These are phyloP conservation scores for Pontoporia blainvillei DNA, from an alignment of 2,113 vertebrate species.

Conservation along the genomic window DNA sequence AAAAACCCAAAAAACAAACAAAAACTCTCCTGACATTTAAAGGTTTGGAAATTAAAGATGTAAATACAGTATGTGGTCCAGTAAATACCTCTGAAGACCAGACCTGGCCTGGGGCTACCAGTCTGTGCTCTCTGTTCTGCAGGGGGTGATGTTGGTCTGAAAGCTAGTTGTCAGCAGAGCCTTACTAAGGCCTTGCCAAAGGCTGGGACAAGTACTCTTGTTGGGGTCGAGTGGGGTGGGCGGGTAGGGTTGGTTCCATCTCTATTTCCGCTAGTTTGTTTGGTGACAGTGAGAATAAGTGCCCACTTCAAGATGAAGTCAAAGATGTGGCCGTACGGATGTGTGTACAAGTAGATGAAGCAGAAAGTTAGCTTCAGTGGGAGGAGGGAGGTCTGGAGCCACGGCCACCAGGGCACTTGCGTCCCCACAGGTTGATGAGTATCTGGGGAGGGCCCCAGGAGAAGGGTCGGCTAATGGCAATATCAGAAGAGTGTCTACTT, in stretches of 20 bases:
- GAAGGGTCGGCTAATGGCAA: not conserved
- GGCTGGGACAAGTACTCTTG: not conserved
- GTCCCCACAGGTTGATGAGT: too few species aligned
- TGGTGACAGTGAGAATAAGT: not conserved
- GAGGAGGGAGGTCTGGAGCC: not conserved
- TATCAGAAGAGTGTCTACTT: not conserved
- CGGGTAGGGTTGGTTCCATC: not conserved
- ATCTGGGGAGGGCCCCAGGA: too few species aligned
- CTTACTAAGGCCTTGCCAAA: not conserved
- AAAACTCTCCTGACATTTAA: not conserved
- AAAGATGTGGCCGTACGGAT: accelerated
- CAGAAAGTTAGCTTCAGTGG: not conserved
- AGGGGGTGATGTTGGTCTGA: not conserved
- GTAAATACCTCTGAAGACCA: not conserved
- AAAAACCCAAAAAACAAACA: too few species aligned
- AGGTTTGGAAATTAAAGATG: not conserved
- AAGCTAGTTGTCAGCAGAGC: not conserved
- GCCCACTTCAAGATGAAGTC: not conserved
- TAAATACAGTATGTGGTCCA: not conserved
- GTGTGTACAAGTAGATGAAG: not conserved
- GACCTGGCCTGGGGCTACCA: not conserved
- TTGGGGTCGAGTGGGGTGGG: not conserved
- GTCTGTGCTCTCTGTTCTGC: not conserved
- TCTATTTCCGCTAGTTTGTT: not conserved
- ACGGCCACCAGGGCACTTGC: accelerated